Evolutionary conservation across 2,113 vertebrate genomes (phyloP).

Genomic region (Centropristis striata): DNA sequence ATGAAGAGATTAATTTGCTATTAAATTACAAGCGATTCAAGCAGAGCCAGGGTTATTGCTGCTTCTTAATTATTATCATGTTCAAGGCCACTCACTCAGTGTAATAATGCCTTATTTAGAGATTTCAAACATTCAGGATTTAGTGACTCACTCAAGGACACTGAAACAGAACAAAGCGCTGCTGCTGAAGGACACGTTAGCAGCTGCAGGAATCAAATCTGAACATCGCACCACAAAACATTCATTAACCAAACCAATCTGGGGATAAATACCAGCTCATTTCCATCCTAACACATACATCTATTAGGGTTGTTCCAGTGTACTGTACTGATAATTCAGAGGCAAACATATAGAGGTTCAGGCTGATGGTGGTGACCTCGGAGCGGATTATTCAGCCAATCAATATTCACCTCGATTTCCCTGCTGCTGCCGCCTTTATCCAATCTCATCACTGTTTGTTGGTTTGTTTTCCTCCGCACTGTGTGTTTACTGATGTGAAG

Average conservation of each 20-base stretch:
- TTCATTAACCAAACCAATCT: not conserved
- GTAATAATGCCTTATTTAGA: not conserved
- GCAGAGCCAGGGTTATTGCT: not conserved
- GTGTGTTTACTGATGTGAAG: constrained; percentile 42
- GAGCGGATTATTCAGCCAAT: constrained; percentile 20
- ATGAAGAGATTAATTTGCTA: constrained; percentile 17
- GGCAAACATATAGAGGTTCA: not conserved
- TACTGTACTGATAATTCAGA: constrained; percentile 2
- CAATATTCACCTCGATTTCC: constrained; percentile 33
- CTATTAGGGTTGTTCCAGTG: not conserved
- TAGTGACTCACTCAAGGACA: not conserved
- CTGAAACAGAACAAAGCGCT: not conserved
- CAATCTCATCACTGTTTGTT: constrained; percentile 42
- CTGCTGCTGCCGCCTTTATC: constrained; percentile 22
- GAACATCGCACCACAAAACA: not conserved
- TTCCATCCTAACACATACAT: not conserved
- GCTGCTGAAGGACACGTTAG: not conserved
- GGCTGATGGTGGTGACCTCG: not conserved
- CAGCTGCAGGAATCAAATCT: not conserved
- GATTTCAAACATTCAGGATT: not conserved
- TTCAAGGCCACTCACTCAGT: not conserved
- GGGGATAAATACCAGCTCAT: not conserved
- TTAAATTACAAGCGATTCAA: constrained; percentile 23
- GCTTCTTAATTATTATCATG: not conserved
- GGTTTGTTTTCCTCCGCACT: constrained; percentile 15